phyloP scores from a whole-genome alignment of 2,113 vertebrate species.

The Menidia beryllina region DNA sequence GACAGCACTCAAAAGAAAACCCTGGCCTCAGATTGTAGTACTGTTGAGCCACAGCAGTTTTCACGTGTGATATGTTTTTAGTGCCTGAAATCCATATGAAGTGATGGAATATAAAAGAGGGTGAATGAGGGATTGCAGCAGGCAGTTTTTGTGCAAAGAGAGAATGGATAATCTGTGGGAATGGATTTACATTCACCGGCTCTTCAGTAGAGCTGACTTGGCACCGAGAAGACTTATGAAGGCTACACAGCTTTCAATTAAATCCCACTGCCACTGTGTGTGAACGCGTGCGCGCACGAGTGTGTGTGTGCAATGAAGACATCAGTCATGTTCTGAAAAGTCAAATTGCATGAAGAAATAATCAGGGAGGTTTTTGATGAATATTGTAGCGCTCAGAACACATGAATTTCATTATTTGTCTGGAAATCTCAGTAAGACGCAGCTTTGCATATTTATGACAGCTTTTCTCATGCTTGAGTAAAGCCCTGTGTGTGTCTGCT shows the following conservation, averaged over 20 bases:
- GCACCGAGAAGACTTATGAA: slow-evolving; percentile 60
- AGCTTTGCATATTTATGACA: slow-evolving; percentile 64
- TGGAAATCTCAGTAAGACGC: slow-evolving; percentile 3
- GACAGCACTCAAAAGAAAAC: too few relatives aligned
- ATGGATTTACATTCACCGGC: slow-evolving; percentile 73
- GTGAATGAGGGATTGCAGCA: slow-evolving; percentile 51
- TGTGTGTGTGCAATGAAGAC: slow-evolving; percentile 21
- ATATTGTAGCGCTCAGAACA: slow-evolving; percentile 2
- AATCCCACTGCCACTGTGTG: background rate
- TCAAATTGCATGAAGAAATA: slow-evolving; percentile 4
- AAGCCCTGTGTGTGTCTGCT: slow-evolving; percentile 39
- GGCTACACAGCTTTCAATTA: slow-evolving; percentile 42
- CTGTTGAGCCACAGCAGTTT: slow-evolving; percentile 22
- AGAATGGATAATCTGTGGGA: slow-evolving; percentile 72
- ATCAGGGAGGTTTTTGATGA: slow-evolving; percentile 13
- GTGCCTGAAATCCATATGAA: slow-evolving; percentile 61
- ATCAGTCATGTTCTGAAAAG: slow-evolving; percentile 45
- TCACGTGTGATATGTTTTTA: slow-evolving; percentile 57
- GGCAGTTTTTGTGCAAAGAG: slow-evolving; percentile 54
- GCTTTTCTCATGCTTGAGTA: slow-evolving; percentile 9
- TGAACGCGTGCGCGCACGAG: slow-evolving; percentile 4
- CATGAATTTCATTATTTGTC: slow-evolving; percentile 3
- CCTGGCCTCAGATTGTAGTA: too few relatives aligned
- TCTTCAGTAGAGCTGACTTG: slow-evolving; percentile 57
- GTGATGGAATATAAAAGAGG: slow-evolving; percentile 43